Evolutionary conservation across 2,797 vertebrate species (phyloP).

Genomic region (Enteromius treurensis): DNA sequence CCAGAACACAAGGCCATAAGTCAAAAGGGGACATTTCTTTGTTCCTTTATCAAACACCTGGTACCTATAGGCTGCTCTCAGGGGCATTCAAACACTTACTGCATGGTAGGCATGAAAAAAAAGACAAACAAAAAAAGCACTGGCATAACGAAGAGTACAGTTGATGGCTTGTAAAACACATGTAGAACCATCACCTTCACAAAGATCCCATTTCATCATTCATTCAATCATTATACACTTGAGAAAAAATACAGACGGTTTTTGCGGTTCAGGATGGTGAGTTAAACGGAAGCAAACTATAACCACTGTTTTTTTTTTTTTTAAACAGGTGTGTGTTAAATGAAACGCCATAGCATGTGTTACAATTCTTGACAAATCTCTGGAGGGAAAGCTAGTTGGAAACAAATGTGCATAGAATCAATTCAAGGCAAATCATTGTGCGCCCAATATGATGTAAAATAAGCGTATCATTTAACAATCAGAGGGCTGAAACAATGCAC

Average conservation of each 20-base stretch:
- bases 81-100: slow-evolving; percentile 38
- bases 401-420: slow-evolving; percentile 52
- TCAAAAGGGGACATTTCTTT: slow-evolving; percentile 11
- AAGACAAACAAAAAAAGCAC: slow-evolving; percentile 26
- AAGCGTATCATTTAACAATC: slow-evolving; percentile 11
- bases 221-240: slow-evolving; percentile 31
- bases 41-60: slow-evolving; percentile 22
- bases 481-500: slow-evolving; percentile 24
- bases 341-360: slow-evolving; percentile 27
- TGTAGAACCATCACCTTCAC: slow-evolving; percentile 17
- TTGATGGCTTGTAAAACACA: background rate
- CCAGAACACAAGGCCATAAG: slow-evolving; percentile 3
- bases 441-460: slow-evolving; percentile 24
- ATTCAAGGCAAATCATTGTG: slow-evolving; percentile 33
- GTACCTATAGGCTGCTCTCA: slow-evolving; percentile 17
- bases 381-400: background rate
- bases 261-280: slow-evolving; percentile 29
- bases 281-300: slow-evolving; percentile 6
- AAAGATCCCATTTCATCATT: slow-evolving; percentile 3
- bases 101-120: slow-evolving; percentile 4
- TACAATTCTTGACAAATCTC: slow-evolving; percentile 39
- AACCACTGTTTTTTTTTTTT: background rate
- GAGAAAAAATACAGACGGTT: background rate
- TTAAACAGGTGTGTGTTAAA: slow-evolving; percentile 7
- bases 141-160: background rate